Evolutionary conservation across 2,113 vertebrate genomes (phyloP).

Genomic region (Loxodonta africana): DNA sequence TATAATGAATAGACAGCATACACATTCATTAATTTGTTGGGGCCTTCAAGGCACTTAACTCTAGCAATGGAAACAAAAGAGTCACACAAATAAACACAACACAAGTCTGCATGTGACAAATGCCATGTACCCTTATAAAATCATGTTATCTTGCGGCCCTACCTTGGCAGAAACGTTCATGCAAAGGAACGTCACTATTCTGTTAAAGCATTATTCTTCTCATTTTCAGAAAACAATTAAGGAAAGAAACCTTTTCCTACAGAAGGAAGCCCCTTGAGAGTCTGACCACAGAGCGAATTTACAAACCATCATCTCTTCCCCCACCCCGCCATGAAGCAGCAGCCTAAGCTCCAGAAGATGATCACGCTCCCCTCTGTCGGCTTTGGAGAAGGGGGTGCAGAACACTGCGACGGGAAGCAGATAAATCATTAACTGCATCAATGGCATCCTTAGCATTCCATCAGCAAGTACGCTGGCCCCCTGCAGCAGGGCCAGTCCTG

Average conservation of each 20-base stretch:
- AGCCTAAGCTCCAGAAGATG: background rate
- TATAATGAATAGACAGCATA: background rate
- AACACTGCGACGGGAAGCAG: background rate
- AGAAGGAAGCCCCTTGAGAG: background rate
- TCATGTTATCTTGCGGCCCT: background rate
- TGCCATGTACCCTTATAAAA: background rate
- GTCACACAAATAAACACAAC: background rate
- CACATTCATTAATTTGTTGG: background rate
- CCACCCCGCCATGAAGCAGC: background rate
- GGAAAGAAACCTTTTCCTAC: background rate
- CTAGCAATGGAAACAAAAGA: slow-evolving; percentile 25
- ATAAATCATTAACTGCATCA: slow-evolving; percentile 79
- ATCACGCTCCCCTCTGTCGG: background rate
- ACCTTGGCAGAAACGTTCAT: background rate
- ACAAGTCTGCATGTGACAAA: background rate
- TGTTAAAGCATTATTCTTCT: background rate
- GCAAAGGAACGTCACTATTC: background rate
- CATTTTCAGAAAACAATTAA: slow-evolving; percentile 40
- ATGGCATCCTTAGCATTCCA: slow-evolving; percentile 67
- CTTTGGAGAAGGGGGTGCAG: background rate
- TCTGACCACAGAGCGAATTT: background rate
- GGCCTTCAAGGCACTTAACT: background rate
- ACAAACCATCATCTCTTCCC: background rate
- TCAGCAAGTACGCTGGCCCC: slow-evolving; percentile 61
- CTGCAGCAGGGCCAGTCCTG: slow-evolving; percentile 27